Conservation (phyloP, 2,113 vertebrate genomes). For the Ondatra zibethicus region DNA sequence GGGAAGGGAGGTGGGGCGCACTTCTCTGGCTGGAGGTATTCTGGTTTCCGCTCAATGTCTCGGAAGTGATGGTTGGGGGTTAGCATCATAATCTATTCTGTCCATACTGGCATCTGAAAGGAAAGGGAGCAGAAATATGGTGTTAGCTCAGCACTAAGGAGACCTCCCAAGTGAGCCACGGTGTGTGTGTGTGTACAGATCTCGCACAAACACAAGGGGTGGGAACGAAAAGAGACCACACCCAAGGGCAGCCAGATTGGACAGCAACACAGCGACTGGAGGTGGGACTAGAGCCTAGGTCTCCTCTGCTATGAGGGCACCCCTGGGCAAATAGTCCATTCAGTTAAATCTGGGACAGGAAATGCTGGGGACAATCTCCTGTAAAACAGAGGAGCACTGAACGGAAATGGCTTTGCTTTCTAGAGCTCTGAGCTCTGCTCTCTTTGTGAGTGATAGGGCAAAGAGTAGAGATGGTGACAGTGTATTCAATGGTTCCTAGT, state of each 20-base stretch:
- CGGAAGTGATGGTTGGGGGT: conserved; percentile 92
- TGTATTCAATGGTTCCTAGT: neutral
- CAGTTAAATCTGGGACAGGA: neutral
- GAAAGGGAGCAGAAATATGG: conserved; percentile 51
- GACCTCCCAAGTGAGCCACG: neutral
- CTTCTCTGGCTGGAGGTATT: conserved; percentile 96
- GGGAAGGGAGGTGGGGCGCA: conserved; percentile 92
- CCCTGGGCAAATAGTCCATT: neutral
- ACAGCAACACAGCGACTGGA: neutral
- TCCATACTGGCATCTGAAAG: conserved; percentile 91
- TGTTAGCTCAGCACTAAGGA: neutral
- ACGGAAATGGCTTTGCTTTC: neutral
- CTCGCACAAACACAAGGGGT: neutral
- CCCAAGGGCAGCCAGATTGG: neutral
- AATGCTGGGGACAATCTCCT: neutral
- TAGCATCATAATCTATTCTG: conserved; percentile 92
- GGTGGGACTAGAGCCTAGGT: neutral
- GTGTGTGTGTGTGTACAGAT: no score
- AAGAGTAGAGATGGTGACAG: neutral
- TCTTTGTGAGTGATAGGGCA: neutral
- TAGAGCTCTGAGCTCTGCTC: neutral
- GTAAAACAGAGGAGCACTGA: neutral
- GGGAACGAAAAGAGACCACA: neutral
- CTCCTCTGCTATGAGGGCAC: neutral
- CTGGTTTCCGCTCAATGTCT: conserved; percentile 97